These are phyloP conservation scores for Notoglanidium macrostoma DNA, from an alignment of 2,797 vertebrate species.

Conservation along the genomic window DNA sequence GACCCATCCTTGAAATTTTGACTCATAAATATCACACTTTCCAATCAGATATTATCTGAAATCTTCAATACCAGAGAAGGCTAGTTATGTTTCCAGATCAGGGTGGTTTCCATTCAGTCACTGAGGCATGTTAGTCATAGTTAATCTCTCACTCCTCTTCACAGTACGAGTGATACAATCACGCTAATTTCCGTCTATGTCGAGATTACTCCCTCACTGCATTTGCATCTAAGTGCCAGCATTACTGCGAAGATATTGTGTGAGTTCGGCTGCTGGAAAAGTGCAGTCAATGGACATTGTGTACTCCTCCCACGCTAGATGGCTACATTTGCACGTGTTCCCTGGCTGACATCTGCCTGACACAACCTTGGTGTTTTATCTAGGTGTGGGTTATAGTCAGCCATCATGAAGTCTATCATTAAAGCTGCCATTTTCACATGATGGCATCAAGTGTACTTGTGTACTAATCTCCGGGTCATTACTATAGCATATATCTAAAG, in stretches of 20 bases:
- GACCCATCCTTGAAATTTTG: conserved; percentile 18
- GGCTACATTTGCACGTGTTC: conserved; percentile 31
- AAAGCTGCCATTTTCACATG: not conserved
- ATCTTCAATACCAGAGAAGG: not conserved
- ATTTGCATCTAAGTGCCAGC: conserved; percentile 56
- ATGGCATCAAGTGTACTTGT: conserved; percentile 13
- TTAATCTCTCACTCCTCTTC: conserved; percentile 25
- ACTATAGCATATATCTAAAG: not conserved
- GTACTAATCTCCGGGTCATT: not conserved
- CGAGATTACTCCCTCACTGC: conserved; percentile 40
- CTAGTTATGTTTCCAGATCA: not conserved
- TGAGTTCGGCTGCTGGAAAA: conserved; percentile 29
- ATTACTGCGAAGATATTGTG: conserved; percentile 17
- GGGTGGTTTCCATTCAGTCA: conserved; percentile 8
- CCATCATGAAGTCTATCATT: conserved; percentile 33
- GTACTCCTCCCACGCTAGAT: conserved; percentile 53
- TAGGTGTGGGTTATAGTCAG: conserved; percentile 31
- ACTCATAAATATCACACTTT: not conserved
- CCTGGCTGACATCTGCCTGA: conserved; percentile 40
- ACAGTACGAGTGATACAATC: conserved; percentile 39
- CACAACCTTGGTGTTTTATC: conserved; percentile 42
- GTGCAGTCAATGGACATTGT: conserved; percentile 55
- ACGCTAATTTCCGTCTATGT: conserved; percentile 48
- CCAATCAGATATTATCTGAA: not conserved
- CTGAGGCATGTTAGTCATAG: conserved; percentile 12